Conservation (phyloP, 2,888 invertebrate genomes). For the Andricus quercusramuli region DNA sequence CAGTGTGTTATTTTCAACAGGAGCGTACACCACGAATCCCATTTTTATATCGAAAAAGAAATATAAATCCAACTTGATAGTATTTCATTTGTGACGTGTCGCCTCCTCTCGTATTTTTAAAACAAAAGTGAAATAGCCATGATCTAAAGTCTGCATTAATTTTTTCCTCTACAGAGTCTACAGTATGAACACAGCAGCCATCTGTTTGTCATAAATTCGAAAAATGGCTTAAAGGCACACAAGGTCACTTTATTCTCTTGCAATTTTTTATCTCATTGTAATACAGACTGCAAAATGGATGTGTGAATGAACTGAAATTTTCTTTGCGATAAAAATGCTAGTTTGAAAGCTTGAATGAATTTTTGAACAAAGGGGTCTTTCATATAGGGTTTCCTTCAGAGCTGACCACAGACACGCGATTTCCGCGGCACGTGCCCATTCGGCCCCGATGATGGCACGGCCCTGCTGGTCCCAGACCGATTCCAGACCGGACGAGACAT, state of each 20-base stretch:
- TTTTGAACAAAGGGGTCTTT: conserved; percentile 14
- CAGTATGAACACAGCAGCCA: neutral
- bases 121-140: no score
- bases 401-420: conserved; percentile 14
- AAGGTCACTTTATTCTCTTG: neutral
- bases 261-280: conserved; percentile 12
- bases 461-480: conserved; percentile 33
- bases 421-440: conserved; percentile 35
- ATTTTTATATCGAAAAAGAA: neutral
- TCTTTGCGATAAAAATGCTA: neutral
- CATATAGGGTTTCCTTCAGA: conserved; percentile 10
- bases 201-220: conserved; percentile 9
- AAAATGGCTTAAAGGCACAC: neutral
- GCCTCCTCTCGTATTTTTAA: no score
- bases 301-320: conserved; percentile 32
- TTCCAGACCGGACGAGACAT: conserved; percentile 33
- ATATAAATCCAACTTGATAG: no score
- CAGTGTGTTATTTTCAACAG: no score
- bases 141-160: neutral
- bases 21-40: neutral
- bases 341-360: neutral
- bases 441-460: conserved; percentile 29
- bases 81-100: no score
- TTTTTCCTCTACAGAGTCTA: neutral
- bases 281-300: conserved; percentile 14